Base-by-base conservation (phyloP, 30 jellyfish, hydroid and myxozoan genomes). In the Chironex yamaguchii region DNA sequence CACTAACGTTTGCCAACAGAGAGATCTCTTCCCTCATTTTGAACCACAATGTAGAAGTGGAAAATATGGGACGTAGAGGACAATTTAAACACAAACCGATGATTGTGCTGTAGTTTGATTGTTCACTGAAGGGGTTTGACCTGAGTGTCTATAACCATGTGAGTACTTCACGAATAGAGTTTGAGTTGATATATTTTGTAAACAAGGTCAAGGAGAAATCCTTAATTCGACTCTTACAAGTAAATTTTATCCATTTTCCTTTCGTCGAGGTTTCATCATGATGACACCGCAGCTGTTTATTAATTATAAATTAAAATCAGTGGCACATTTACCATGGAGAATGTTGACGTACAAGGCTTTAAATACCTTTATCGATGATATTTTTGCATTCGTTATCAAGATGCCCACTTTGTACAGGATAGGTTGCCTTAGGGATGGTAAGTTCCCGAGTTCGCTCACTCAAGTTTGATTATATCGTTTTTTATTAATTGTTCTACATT, bases 301-400 rank as follows among this genome's bases (percentile, higher is more conserved):
- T 36, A 95, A 95, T 81, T 95, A 95, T 91, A 95, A 95, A 35
- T n/a, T 95, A 96, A 95, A 95, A 70, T 83, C 97, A 4, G 97
- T 95, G 21, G 99, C 99, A 31, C 99, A 95, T 81, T 51, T 95
- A 26, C 99, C 99, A 17, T 95, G 99, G 99, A 83, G 99, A 6
- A 90, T 90, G 98, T 81, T 95, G 35, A 95, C 98, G 0, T 95
- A 95, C 90, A 95, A 95, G 83, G 99, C 98, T 9, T 71, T 95
- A 62, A 95, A 95, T 80, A 95, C 99, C 2, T 95, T 95, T 66
- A 95, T 95, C 32, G 99, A 95, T 71, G 99, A 95, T 52, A 95
- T 95, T 27, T 95, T 95, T 78, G 99, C 99, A 34, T 95, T 95
- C 67, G 99, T 95, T 66, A 95, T 95, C 79, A 89, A 89, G 62